Evolutionary conservation across 2,888 invertebrate genomes (phyloP).

Genomic region (Geotrupes spiniger): DNA sequence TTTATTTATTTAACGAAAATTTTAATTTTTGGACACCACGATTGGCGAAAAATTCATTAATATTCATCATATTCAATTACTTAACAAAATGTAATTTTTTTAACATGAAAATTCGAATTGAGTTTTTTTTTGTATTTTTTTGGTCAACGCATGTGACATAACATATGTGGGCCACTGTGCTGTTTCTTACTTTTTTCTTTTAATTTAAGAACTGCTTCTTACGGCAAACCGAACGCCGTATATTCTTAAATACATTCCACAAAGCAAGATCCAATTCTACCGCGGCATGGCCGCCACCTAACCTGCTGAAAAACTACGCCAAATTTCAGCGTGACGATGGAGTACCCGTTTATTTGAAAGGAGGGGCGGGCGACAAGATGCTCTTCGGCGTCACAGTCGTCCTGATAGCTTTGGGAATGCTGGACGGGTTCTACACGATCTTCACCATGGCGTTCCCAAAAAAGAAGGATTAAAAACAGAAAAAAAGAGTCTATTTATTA

Average conservation of each 20-base stretch:
- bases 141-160: no score
- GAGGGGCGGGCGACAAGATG: slow-evolving; percentile 21
- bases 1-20: no score
- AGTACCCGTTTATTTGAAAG: slow-evolving; percentile 26
- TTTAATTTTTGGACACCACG: no score
- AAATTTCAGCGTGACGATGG: slow-evolving; percentile 27
- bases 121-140: no score
- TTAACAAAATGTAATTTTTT: no score
- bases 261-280: slow-evolving; percentile 22
- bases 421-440: slow-evolving; percentile 23
- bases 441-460: slow-evolving; percentile 27
- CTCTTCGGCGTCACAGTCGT: slow-evolving; percentile 20
- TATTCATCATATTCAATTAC: no score
- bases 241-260: slow-evolving; percentile 19
- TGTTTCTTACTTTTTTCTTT: no score
- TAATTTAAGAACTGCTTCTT: slow-evolving; percentile 18
- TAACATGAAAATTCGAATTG: no score
- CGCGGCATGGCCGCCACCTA: slow-evolving; percentile 24
- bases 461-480: slow-evolving; percentile 15
- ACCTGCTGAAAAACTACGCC: slow-evolving; percentile 23
- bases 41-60: no score
- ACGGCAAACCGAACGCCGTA: slow-evolving; percentile 10
- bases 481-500: not conserved
- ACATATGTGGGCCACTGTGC: no score
- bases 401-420: slow-evolving; percentile 23